Base-by-base conservation (phyloP, 1,140 invertebrate species). In the Drosophila trapezifrons region DNA sequence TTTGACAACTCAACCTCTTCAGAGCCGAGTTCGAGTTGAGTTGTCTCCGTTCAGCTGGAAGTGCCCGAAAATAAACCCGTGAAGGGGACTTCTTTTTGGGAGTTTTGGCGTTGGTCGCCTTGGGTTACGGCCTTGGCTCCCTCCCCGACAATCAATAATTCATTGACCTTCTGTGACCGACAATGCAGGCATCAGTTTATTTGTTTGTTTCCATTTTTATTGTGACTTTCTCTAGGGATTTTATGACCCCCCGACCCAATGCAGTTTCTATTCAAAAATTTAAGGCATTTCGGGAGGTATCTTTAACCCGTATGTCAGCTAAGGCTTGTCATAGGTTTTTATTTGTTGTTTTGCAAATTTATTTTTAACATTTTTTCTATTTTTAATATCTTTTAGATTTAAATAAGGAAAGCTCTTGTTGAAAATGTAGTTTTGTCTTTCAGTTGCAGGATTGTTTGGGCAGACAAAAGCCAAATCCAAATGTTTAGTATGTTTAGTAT, bases 131-230 rank as follows among this genome's bases (percentile, higher is more conserved):
- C 64, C 49, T 57, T 71, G 18, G 42, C 18, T n/a, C 8, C 10
- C 15, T 20, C 5, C 12, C 9, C 12, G 29, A 45, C 25, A 67
- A 72, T 72, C 69, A 72, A 72, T 58, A 71, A 72, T 72, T 72
- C 43, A 72, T 72, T 72, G 69, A 72, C 66, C 69, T 71, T 37
- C 65, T 72, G 65, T 55, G 67, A 40, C 42, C 42, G 13, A 57
- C 65, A 71, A 71, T 71, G 66, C 66, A 58, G 42, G 37, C 51
- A 52, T 58, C 40, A 38, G 40, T 52, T 65, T 55, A 55, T 67
- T 67, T 59, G 74, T 58, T 71, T 47, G 32, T 32, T 70, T 38
- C 22, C 17, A 13, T 17, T 66, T 45, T 66, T 49, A 29, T 65
- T 45, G 18, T 25, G 27, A 46, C 37, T 56, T 38, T 70, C 42